Evolutionary conservation across 2,888 invertebrate genomes (phyloP), one percentile per base, ranked within the genome.

Genomic region (Napeogenes sylphis): DNA sequence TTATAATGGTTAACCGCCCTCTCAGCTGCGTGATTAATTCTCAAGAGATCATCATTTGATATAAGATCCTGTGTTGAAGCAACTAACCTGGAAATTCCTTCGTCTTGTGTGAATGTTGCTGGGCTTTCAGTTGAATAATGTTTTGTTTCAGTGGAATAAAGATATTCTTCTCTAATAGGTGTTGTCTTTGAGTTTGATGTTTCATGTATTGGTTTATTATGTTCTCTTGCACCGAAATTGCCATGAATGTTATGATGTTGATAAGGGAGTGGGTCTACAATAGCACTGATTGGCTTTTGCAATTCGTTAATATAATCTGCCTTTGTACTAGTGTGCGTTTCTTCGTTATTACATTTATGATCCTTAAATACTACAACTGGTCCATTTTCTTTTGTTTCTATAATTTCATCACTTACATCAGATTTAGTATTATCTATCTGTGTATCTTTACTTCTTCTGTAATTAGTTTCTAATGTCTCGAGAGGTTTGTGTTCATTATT

Each of bases 1-100:
- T 75, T 77, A 55, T 81, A 76, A 8, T 79, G 76, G 46, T 74
- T 74, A 0, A 79, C 72, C 5, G 81, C 73, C 68, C 82, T 83
- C 72, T 90, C 90, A 8, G 79, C 83, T 0, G 90, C 87, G 42
- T 90, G 84, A 63, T 94, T 94, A 0, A 94, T 94, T 73, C 91
- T 91, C 10, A 93, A 71, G 8, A 94, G 87, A 77, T 94, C 94
- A 73, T 93, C 92, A 66, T 92, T 93, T 0, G 92, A 88, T 64
- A 94, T 92, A 10, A 93, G 80, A 76, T 93, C 92, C 74, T 91
- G 92, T 1, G 93, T 93, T 2, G 89, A 92, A 53, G 91, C 91
- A 13, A 93, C 92, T 51, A 93, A 78, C 71, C 85, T 92, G 4
- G 87, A 86, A 51, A 88, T 87, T 2, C 89, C 86, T 45, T 78